Percentiles rank a stretch among this genome's conserved stretches.
Conservation (phyloP, 2,888 invertebrate genomes). For the Dryadula phaetusa region DNA sequence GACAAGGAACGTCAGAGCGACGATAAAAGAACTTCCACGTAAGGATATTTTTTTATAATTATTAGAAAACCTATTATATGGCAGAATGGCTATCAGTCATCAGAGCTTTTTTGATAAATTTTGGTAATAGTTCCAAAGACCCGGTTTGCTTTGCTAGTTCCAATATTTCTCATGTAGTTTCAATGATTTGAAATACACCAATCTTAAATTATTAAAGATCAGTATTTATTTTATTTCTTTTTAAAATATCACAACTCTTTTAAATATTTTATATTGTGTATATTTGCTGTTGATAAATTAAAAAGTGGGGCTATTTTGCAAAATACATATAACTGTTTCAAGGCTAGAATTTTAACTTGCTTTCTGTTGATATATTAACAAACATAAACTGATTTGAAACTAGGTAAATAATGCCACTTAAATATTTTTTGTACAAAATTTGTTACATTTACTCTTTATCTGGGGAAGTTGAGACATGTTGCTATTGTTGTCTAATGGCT, state of each 20-base stretch:
- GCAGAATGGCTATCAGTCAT: background rate
- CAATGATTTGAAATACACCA: background rate
- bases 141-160: background rate
- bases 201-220: background rate
- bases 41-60: slow-evolving; percentile 52
- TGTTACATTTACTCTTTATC: background rate
- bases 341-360: background rate
- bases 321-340: background rate
- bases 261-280: background rate
- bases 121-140: background rate
- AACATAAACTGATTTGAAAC: background rate
- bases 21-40: slow-evolving; percentile 82
- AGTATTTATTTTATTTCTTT: background rate
- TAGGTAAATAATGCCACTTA: background rate
- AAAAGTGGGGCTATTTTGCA: background rate
- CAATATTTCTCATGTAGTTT: background rate
- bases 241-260: background rate
- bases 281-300: background rate
- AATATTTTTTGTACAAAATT: background rate
- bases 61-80: slow-evolving; percentile 12
- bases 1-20: slow-evolving; percentile 83
- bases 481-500: slow-evolving; percentile 18
- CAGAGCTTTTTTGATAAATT: background rate
- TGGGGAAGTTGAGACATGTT: slow-evolving; percentile 2
- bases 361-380: background rate